phyloP scores from a whole-genome alignment of 2,888 invertebrate species.

The Phytoseiulus persimilis region DNA sequence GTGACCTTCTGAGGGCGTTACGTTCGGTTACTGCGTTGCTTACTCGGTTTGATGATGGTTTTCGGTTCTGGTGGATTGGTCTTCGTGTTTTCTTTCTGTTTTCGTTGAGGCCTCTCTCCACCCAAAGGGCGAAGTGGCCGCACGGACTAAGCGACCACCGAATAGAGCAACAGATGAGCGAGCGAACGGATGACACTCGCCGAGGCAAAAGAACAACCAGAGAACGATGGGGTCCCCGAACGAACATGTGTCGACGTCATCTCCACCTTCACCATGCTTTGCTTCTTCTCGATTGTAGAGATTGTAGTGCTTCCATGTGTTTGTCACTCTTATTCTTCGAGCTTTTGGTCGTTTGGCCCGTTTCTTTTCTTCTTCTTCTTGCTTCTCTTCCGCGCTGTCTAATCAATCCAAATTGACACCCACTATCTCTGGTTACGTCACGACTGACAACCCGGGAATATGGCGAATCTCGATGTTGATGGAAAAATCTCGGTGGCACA shows the following conservation, averaged over 20 bases:
- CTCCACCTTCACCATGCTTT: not conserved
- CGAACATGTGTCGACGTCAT: not conserved
- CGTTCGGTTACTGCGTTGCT: not conserved
- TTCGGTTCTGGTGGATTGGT: not conserved
- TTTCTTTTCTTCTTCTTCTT: not conserved
- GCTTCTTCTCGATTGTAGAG: not conserved
- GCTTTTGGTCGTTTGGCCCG: not conserved
- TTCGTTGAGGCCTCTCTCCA: not conserved
- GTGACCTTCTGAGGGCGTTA: not conserved
- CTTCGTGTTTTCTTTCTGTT: not conserved
- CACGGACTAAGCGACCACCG: not conserved
- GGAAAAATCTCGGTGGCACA: not conserved
- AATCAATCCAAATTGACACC: constrained; percentile 5
- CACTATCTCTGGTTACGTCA: not conserved
- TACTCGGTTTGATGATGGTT: not conserved
- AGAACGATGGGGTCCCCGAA: not conserved
- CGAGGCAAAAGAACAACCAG: not conserved
- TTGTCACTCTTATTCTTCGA: not conserved
- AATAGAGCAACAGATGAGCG: not conserved
- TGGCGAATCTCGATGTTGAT: not conserved
- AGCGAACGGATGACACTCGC: not conserved
- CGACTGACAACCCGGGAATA: not conserved
- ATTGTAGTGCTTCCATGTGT: not conserved
- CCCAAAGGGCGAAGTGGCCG: not conserved
- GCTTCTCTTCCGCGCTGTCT: not conserved